Base-by-base conservation (phyloP, 1,140 invertebrate genomes). In the Hetaerina americana region DNA sequence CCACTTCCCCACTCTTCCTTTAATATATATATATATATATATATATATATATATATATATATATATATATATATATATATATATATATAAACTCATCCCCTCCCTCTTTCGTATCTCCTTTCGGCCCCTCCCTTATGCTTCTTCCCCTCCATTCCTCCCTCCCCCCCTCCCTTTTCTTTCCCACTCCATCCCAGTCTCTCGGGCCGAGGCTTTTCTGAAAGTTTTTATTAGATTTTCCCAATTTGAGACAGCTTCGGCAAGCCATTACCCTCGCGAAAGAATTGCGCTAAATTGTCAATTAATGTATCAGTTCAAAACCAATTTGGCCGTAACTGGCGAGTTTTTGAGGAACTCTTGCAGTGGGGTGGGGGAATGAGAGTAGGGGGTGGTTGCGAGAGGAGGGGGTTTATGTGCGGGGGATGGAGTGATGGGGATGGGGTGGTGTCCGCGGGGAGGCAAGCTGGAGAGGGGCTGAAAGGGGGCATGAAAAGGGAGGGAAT, bases 201-300 rank as follows among this genome's bases (percentile, higher is more conserved):
- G n/a, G 15, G 40, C 40, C 28, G 25, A 67, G 26, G n/a, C 66
- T 72, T 73, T 73, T 69, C 66, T 40, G 57, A 74, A 72, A 72
- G 71, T 74, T 72, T 74, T 73, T 74, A 74, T 74, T 74, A 74
- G 72, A 74, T 74, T 74, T 74, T 71, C 74, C 72, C 73, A 74
- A 74, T 74, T 74, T 74, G 68, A 69, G 69, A 71, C 74, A 70
- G 68, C 72, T 73, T 73, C 71, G 66, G 67, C 72, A 73, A 72
- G 71, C 74, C 69, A 69, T 71, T 73, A 73, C 66, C 72, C 67
- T 68, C 67, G 67, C 27, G 25, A 28, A 28, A 26, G 67, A 68
- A 68, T 68, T 68, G 67, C 67, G 25, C 25, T 28, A 68, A 68
- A 68, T 68, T 72, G 71, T 70, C 71, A 72, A 72, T 72, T 72